Percentiles rank a stretch among this genome's conserved stretches.
These are phyloP conservation scores for Seira sanloemensis DNA, from an alignment of 2,888 invertebrate species.

Conservation along the genomic window DNA sequence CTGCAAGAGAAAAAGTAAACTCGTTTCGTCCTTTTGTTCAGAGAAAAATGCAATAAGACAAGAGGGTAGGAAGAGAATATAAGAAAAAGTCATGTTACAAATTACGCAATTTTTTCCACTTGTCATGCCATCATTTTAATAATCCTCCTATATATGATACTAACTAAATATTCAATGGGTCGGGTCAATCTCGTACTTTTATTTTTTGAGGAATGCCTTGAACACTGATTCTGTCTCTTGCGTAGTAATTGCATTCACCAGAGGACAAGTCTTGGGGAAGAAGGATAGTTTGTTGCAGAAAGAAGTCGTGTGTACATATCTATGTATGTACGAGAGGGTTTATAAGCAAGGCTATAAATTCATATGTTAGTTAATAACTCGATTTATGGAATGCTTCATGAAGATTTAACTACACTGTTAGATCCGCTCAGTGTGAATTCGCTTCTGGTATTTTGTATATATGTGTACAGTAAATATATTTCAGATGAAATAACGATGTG, in stretches of 20 bases:
- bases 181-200: slow-evolving; percentile 31
- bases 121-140: slow-evolving; percentile 35
- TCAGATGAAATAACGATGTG: too few species aligned
- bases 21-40: slow-evolving; percentile 12
- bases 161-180: slow-evolving; percentile 31
- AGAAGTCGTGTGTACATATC: too few species aligned
- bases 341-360: too few species aligned
- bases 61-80: not conserved
- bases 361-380: not conserved
- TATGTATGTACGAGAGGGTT: too few species aligned
- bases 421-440: too few species aligned
- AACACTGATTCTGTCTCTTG: too few species aligned
- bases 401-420: too few species aligned
- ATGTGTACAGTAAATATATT: not conserved
- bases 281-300: too few species aligned
- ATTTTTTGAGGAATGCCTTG: too few species aligned
- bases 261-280: too few species aligned
- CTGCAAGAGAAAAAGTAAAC: not conserved
- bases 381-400: not conserved
- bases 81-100: slow-evolving; percentile 34
- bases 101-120: slow-evolving; percentile 40
- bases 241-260: too few species aligned
- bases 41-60: not conserved
- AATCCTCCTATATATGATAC: slow-evolving; percentile 41
- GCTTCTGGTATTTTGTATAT: not conserved